Evolutionary conservation across 2,797 vertebrate genomes (phyloP), one percentile per base, ranked within the genome.

Genomic region (Microtus agrestis): DNA sequence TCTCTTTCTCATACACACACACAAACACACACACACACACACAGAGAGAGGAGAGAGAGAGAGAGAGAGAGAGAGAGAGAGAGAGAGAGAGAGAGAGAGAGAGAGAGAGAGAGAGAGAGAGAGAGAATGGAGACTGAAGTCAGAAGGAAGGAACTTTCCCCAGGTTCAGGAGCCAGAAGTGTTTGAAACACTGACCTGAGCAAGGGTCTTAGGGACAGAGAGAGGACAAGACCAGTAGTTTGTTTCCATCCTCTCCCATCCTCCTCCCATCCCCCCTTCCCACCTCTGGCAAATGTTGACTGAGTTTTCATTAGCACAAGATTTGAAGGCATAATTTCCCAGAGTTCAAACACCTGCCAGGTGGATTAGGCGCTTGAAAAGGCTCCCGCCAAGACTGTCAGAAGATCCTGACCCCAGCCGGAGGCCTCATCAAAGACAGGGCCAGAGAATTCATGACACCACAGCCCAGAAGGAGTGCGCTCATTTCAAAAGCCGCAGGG

Each of bases 321-420:
- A 80, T 2, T 89, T 94, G 87, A 85, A 93, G 54, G 73, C 91
- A 12, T n/a, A 9, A 56, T 48, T 84, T 77, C 81, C 5, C 27
- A 67, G 54, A 73, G 76, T 77, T 93, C 93, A 65, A 82, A 93
- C 80, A 46, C n/a, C 74, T 54, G 67, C 15, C 51, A 46, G 81
- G 71, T 59, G 63, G 94, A 51, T 51, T 5, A 89, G 93, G 61
- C 1, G 78, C 40, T 80, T 71, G 74, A n/a, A 76, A 82, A 85
- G 89, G 73, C 85, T 92, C 95, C 85, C 48, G 4, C 89, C 27
- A n/a, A 77, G 71, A 37, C 56, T 1, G 3, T 65, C 6, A 25
- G 73, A 73, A 48, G 88, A 56, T 46, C 61, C 81, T 13, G 21
- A 69, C 73, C 27, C 34, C 0, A 17, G 73, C 84, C 23, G 0